Conservation (phyloP, 2,888 invertebrate genomes). For the Hirtodrosophila alboralis region DNA sequence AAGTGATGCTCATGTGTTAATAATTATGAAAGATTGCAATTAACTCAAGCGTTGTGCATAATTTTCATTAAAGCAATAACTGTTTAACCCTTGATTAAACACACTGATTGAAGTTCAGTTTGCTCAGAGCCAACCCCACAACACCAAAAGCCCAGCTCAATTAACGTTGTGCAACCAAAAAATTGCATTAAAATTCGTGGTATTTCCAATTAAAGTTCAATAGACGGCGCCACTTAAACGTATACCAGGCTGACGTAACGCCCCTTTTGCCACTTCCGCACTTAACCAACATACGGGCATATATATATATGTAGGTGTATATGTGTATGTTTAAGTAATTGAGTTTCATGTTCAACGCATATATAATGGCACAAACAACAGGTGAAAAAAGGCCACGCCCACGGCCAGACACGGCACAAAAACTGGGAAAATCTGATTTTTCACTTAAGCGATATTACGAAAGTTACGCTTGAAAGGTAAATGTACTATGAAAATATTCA, state of each 20-base stretch:
- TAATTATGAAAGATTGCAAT: constrained; percentile 29
- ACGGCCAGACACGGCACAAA: constrained; percentile 6
- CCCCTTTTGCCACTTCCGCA: constrained; percentile 1
- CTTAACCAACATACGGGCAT: constrained; percentile 18
- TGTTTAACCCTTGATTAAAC: constrained; percentile 35
- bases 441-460: constrained; percentile 69
- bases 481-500: no score
- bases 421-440: constrained; percentile 66
- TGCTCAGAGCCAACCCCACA: no score
- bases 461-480: constrained; percentile 54
- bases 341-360: constrained; percentile 34
- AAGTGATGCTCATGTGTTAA: constrained; percentile 12
- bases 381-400: constrained; percentile 12
- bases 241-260: constrained; percentile 10
- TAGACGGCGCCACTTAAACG: constrained; percentile 34
- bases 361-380: constrained; percentile 42
- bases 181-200: constrained; percentile 63
- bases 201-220: constrained; percentile 55
- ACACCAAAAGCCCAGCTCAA: constrained; percentile 35
- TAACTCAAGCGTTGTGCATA: constrained; percentile 22
- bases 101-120: constrained; percentile 39
- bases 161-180: constrained; percentile 42
- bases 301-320: constrained; percentile 8
- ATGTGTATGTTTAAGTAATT: constrained; percentile 27
- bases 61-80: constrained; percentile 9